Evolutionary conservation across 1,140 invertebrate genomes (phyloP).

Genomic region (Coenobita brevimanus): DNA sequence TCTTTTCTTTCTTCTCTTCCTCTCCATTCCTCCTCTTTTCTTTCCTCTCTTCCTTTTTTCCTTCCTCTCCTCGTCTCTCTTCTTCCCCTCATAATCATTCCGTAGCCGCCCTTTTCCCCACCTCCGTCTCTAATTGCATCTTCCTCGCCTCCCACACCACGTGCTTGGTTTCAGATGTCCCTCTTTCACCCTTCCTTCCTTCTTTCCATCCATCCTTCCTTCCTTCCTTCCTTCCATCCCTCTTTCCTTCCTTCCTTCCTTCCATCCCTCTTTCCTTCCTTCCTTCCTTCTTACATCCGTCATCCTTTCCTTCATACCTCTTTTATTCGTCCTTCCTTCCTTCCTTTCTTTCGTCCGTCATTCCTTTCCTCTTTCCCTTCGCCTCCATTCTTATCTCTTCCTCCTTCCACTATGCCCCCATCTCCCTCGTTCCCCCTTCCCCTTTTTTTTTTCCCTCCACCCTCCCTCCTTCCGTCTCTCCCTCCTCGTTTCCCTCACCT

Average conservation of each 20-base stretch:
- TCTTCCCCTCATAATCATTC: no score
- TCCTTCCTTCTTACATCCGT: not conserved
- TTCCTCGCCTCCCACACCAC: no score
- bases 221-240: constrained; percentile 1
- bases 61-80: not conserved
- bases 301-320: not conserved
- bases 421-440: not conserved
- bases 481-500: not conserved
- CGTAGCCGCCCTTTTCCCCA: no score
- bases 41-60: constrained; percentile 10
- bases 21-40: not conserved
- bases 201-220: constrained; percentile 19
- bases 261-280: not conserved
- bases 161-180: no score
- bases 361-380: not conserved
- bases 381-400: not conserved
- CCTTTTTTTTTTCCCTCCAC: not conserved
- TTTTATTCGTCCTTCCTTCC: not conserved
- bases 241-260: not conserved
- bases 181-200: not conserved
- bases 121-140: no score
- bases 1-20: constrained; percentile 8
- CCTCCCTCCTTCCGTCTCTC: constrained; percentile 5
- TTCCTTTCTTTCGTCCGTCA: not conserved
- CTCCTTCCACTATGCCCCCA: not conserved